Percentiles rank a stretch among this genome's conserved stretches.
These are phyloP conservation scores for Diachrysia chrysitis DNA, from an alignment of 2,888 invertebrate genomes.

Conservation along the genomic window DNA sequence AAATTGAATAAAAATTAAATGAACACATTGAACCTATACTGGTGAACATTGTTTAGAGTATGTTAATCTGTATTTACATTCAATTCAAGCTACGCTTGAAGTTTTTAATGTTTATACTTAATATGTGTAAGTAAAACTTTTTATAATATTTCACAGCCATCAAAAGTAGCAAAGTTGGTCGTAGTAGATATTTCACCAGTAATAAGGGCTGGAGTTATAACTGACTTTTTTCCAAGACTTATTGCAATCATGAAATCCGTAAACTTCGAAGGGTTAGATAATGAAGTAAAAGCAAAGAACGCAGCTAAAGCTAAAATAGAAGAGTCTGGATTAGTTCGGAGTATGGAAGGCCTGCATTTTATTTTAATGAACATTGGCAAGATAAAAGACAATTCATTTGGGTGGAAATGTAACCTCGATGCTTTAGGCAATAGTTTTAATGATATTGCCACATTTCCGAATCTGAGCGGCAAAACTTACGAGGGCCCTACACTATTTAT, in stretches of 20 bases:
- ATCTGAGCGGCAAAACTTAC: conserved; percentile 64
- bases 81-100: no score
- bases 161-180: conserved; percentile 89
- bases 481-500: conserved; percentile 75
- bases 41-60: no score
- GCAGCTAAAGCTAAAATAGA: conserved; percentile 68
- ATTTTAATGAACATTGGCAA: conserved; percentile 73
- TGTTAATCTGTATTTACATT: no score
- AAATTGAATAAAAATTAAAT: no score
- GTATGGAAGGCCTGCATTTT: conserved; percentile 61
- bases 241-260: conserved; percentile 89
- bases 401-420: conserved; percentile 75
- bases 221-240: conserved; percentile 87
- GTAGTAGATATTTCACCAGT: conserved; percentile 92
- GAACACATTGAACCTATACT: no score
- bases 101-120: not conserved
- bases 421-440: conserved; percentile 63
- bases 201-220: conserved; percentile 84
- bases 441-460: conserved; percentile 72
- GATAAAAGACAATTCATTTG: conserved; percentile 61
- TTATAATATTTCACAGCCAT: conserved; percentile 75
- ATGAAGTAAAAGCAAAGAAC: conserved; percentile 89
- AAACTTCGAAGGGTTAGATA: conserved; percentile 84
- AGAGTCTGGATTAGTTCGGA: conserved; percentile 60
- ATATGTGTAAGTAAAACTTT: not conserved